Evolutionary conservation across 1,140 invertebrate genomes (phyloP).

Genomic region (Danaus plexippus): DNA sequence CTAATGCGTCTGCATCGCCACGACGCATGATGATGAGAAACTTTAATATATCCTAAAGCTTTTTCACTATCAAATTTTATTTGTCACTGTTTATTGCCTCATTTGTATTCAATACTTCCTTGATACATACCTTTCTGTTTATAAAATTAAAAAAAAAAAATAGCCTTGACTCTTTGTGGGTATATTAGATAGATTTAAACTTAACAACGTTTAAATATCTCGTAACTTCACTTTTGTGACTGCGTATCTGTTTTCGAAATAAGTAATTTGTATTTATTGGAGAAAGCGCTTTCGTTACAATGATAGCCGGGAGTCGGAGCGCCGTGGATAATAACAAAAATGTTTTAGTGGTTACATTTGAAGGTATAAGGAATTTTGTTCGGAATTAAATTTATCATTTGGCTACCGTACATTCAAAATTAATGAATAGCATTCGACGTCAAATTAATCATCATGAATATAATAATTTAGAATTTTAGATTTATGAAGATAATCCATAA

Average conservation of each 20-base stretch:
- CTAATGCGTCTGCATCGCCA: conserved; percentile 49
- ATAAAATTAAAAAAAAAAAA: conserved; percentile 9
- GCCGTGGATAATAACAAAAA: conserved; percentile 18
- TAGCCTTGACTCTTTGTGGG: background rate
- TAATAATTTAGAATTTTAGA: no score
- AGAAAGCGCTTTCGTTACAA: conserved; percentile 31
- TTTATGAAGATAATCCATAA: no score
- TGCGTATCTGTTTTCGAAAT: conserved; percentile 18
- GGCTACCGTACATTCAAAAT: conserved; percentile 18
- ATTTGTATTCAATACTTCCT: conserved; percentile 60
- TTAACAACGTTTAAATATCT: conserved; percentile 13
- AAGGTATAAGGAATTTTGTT: conserved; percentile 17
- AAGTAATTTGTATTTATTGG: conserved; percentile 36
- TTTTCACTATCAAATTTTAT: conserved; percentile 52
- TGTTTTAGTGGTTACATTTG: conserved; percentile 12
- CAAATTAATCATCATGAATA: no score
- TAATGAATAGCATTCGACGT: conserved; percentile 2
- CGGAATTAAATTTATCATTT: conserved; percentile 13
- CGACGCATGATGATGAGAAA: conserved; percentile 57
- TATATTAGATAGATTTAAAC: conserved; percentile 5
- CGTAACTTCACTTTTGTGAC: conserved; percentile 23
- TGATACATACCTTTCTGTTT: conserved; percentile 19
- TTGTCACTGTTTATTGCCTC: conserved; percentile 44
- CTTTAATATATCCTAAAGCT: conserved; percentile 38
- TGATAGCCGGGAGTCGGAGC: conserved; percentile 18